Evolutionary conservation across 2,888 invertebrate species (phyloP).

Genomic region (Dromius quadrimaculatus): DNA sequence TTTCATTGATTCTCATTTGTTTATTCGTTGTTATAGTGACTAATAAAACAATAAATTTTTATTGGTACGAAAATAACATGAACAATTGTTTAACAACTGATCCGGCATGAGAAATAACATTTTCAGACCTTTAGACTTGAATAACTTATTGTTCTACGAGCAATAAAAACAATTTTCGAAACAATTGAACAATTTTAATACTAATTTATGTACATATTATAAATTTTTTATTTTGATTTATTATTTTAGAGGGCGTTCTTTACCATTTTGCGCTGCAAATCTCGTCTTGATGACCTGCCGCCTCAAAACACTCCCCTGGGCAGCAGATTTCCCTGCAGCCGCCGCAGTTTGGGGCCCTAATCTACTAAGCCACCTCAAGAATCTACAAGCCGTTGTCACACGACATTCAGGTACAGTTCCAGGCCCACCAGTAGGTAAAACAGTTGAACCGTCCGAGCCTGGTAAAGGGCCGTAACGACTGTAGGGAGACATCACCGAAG

Average conservation of each 20-base stretch:
- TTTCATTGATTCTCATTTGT: too few species aligned
- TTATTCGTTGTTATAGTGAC: too few species aligned
- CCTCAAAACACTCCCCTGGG: constrained; percentile 17
- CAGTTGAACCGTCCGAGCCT: constrained; percentile 61
- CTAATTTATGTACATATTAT: too few species aligned
- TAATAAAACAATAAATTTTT: too few species aligned
- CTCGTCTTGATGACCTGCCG: constrained; percentile 15
- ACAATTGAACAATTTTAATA: not conserved
- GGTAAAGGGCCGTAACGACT: constrained; percentile 66
- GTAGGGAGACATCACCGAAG: constrained; percentile 64
- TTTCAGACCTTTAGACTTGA: too few species aligned
- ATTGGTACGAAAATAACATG: too few species aligned
- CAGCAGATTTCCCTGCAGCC: constrained; percentile 23
- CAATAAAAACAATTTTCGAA: too few species aligned
- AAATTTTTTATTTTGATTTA: too few species aligned
- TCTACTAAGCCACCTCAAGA: constrained; percentile 70
- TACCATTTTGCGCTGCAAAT: constrained; percentile 15
- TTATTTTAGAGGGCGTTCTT: too few species aligned
- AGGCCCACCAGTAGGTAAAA: constrained; percentile 56
- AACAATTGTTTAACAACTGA: too few species aligned
- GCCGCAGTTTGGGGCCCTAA: constrained; percentile 67
- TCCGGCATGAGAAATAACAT: too few species aligned
- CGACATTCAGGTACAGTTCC: constrained; percentile 57
- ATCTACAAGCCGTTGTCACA: constrained; percentile 68
- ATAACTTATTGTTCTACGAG: too few species aligned